Evolutionary conservation across 2,888 invertebrate genomes (phyloP), one percentile per base, ranked within the genome.

Genomic region (Sylvicola cinctus): DNA sequence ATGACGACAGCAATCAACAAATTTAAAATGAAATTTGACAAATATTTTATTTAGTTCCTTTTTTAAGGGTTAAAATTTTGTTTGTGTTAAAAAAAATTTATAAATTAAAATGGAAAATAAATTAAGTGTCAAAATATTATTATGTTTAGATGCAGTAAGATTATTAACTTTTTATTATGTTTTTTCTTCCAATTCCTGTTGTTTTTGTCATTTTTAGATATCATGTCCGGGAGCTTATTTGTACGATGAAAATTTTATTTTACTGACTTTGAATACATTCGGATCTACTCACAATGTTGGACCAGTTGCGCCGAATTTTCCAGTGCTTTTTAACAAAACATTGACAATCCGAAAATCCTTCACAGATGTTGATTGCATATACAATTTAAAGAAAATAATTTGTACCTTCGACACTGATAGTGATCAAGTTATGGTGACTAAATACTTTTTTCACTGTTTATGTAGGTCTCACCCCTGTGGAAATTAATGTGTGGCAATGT

Each of bases 161-260:
- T 12, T n/a, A n/a, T n/a, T n/a, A n/a, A n/a, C n/a, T n/a, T n/a
- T n/a, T n/a, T n/a, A n/a, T n/a, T n/a, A n/a, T n/a, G n/a, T n/a
- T n/a, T n/a, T n/a, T n/a, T n/a, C n/a, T n/a, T n/a, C n/a, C n/a
- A n/a, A n/a, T n/a, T n/a, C n/a, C n/a, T n/a, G n/a, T n/a, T n/a
- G n/a, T n/a, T n/a, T n/a, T n/a, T n/a, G n/a, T n/a, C n/a, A n/a
- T n/a, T n/a, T n/a, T n/a, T n/a, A 56, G 56, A 45, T 57, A 17
- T 54, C 58, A 29, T 57, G 58, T 26, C 56, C 56, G 1, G 56
- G 58, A 2, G 56, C 56, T 23, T 58, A 57, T 53, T 43, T 57
- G 2, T 57, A 58, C 36, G 49, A 50, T 7, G 51, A 50, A 42
- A 52, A 55, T 23, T 51, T 47, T 36, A 36, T 55, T 37, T 56